Evolutionary conservation across 2,113 vertebrate species (phyloP), one percentile per base, ranked within the genome.

Genomic region (Pelmatolapia mariae): DNA sequence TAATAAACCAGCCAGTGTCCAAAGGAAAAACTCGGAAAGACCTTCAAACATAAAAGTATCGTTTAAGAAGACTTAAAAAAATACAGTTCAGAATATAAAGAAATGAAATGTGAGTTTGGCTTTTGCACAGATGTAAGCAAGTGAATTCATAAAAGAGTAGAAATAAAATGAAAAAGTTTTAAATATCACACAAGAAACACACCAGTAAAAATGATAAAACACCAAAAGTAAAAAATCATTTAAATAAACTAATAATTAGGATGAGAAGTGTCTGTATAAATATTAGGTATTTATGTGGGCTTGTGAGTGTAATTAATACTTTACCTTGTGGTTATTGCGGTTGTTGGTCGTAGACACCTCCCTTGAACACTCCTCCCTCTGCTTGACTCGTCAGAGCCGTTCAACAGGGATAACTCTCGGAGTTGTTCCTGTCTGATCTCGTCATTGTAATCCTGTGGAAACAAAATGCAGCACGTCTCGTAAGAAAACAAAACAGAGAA

Each of bases 371-470:
- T 96, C 91, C 98, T 97, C 85, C 97, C 98, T 92, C 97, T 97
- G 87, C 95, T 95, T 57, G 98, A 97, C 73, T 99, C 98, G 8
- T 99, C 98, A 4, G 98, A 99, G 85, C 98, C 98, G 1, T 99
- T 99, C 93, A 99, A 95, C 88, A 98, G 97, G 0, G 98, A 99
- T 73, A 99, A 96, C 93, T 99, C 99, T 89, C 98, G 97, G 88
- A 99, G 96, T 66, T 99, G 99, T 92, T 99, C 98, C 94, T 99
- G 99, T 85, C 99, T 98, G 93, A 99, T 99, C 96, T 99, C 98
- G 93, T 99, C 99, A 86, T 99, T 99, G 91, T 99, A 99, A 94
- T 99, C 99, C 99, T 99, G 90, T 22, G 93, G 94, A 80, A 87
- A 52, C 90, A 91, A 90, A 91, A 82, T 24, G 66, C 56, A 89